These are phyloP conservation scores for Bimastos eiseni DNA, from an alignment of 2,888 invertebrate species.

Conservation along the genomic window DNA sequence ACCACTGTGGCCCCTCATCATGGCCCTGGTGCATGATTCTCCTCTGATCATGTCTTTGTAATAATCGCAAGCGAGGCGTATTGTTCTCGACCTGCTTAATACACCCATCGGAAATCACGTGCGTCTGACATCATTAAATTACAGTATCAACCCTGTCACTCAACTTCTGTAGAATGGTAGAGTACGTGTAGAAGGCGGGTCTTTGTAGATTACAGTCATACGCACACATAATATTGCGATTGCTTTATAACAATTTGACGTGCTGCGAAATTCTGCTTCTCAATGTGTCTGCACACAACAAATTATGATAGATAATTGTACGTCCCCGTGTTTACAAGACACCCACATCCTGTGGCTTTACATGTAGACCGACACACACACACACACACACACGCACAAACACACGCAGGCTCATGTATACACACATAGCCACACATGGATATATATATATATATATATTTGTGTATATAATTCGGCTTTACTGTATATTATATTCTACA, in stretches of 20 bases:
- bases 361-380: background rate
- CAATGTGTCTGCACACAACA: background rate
- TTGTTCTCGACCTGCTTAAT: background rate
- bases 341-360: background rate
- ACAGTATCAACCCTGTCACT: background rate
- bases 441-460: background rate
- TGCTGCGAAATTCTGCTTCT: background rate
- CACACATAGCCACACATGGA: background rate
- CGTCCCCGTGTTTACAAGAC: background rate
- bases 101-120: background rate
- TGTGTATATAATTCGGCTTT: background rate
- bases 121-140: background rate
- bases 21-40: background rate
- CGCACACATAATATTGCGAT: background rate
- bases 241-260: background rate
- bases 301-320: background rate
- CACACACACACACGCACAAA: background rate
- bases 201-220: background rate
- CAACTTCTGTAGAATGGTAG: too few relatives aligned
- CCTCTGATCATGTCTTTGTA: background rate
- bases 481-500: background rate
- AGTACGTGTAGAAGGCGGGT: too few relatives aligned
- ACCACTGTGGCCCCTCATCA: too few relatives aligned
- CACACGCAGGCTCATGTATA: background rate
- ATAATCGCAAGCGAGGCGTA: background rate